Percentiles rank a stretch among this genome's conserved stretches.
phyloP scores from a whole-genome alignment of 2,797 vertebrate species.

The Hydrophis major region DNA sequence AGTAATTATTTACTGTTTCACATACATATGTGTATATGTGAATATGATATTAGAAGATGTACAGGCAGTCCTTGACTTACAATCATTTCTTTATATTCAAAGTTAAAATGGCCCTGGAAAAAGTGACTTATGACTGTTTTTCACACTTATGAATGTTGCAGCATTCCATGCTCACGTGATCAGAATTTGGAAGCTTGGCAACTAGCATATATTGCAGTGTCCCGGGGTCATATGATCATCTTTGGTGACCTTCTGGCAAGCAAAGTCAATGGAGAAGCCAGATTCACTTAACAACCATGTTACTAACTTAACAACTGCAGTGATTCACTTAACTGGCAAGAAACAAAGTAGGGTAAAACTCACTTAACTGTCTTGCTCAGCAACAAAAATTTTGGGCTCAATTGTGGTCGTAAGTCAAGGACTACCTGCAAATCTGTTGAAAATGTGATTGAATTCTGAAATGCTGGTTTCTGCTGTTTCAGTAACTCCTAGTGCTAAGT shows the following conservation, averaged over 20 bases:
- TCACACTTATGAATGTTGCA: neutral
- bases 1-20: slow-evolving; percentile 54
- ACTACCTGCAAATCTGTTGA: neutral
- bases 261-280: neutral
- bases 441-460: neutral
- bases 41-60: neutral
- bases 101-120: neutral
- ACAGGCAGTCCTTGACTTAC: neutral
- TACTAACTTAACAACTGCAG: neutral
- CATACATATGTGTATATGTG: neutral
- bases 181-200: neutral
- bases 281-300: neutral
- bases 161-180: neutral
- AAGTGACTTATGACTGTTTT: neutral
- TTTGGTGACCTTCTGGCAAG: neutral
- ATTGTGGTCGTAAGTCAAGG: neutral
- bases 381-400: neutral
- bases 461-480: neutral
- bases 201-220: neutral
- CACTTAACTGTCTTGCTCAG: neutral
- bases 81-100: neutral
- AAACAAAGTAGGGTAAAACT: neutral
- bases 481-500: neutral
- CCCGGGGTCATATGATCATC: neutral
- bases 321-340: neutral